A percentile compares a stretch with the other conserved stretches of the same genome.
phyloP scores from a whole-genome alignment of 2,888 invertebrate species.

The Erebia aethiops region DNA sequence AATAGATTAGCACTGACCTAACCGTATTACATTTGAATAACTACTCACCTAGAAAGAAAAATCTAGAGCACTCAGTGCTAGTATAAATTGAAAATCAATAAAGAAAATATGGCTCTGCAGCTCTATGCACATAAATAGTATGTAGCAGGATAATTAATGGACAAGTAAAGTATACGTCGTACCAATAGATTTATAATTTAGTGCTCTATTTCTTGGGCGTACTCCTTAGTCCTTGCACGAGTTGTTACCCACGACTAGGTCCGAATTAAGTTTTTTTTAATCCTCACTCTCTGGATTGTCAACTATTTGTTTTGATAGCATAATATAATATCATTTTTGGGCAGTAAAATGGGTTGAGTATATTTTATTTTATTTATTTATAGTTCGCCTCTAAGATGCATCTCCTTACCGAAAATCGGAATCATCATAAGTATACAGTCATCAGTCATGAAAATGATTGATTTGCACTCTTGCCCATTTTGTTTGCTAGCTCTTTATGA shows the following conservation, averaged over 20 bases:
- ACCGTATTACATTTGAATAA: slow-evolving; percentile 14
- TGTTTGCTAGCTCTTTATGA: slow-evolving; percentile 5
- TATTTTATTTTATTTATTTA: no score
- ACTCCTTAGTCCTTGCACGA: no score
- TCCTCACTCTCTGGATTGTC: no score
- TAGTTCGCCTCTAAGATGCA: no score
- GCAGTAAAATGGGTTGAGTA: no score
- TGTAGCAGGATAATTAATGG: slow-evolving; percentile 12
- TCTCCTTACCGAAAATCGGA: no score
- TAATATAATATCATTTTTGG: no score
- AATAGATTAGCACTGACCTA: slow-evolving; percentile 9
- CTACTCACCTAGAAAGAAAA: slow-evolving; percentile 8
- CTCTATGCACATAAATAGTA: slow-evolving; percentile 23
- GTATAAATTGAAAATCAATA: slow-evolving; percentile 30
- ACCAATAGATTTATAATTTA: not conserved
- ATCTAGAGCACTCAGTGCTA: slow-evolving; percentile 17
- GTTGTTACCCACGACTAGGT: no score
- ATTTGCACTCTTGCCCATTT: slow-evolving; percentile 19
- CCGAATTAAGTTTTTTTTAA: no score
- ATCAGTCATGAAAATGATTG: slow-evolving; percentile 33
- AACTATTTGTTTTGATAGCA: no score
- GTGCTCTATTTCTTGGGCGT: no score
- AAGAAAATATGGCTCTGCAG: slow-evolving; percentile 21
- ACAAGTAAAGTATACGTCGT: slow-evolving; percentile 5
- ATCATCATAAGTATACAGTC: slow-evolving; percentile 5